These are phyloP conservation scores for Xanthia icteritia DNA, from an alignment of 2,888 invertebrate genomes.

Conservation along the genomic window DNA sequence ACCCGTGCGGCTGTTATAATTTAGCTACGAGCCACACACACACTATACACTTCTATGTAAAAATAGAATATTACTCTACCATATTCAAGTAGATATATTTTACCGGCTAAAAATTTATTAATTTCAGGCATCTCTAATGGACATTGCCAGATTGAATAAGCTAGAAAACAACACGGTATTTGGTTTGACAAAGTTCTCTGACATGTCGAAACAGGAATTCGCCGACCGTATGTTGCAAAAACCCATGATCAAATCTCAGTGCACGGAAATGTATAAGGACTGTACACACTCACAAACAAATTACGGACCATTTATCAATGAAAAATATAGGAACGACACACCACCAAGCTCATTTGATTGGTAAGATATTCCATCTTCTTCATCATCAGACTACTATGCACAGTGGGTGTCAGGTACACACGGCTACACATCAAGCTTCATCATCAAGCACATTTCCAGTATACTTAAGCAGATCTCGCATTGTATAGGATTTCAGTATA, in stretches of 20 bases:
- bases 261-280: background rate
- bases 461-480: too few species aligned
- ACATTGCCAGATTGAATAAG: slow-evolving; percentile 66
- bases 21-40: background rate
- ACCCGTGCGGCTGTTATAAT: background rate
- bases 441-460: too few species aligned
- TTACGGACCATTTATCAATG: background rate
- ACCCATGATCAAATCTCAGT: accelerated
- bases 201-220: slow-evolving; percentile 69
- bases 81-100: background rate
- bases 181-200: slow-evolving; percentile 74
- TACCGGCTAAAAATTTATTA: background rate
- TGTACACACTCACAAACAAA: background rate
- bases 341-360: slow-evolving; percentile 27
- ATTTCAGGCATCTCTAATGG: slow-evolving; percentile 69
- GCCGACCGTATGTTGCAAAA: slow-evolving; percentile 18
- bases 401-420: background rate
- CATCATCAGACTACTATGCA: background rate
- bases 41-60: background rate
- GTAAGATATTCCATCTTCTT: slow-evolving; percentile 69
- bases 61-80: background rate
- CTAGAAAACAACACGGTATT: slow-evolving; percentile 60
- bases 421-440: too few species aligned
- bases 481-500: too few species aligned
- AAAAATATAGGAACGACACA: background rate